phyloP scores from a whole-genome alignment of 2,888 invertebrate species.

The Micoletzkya japonica region DNA sequence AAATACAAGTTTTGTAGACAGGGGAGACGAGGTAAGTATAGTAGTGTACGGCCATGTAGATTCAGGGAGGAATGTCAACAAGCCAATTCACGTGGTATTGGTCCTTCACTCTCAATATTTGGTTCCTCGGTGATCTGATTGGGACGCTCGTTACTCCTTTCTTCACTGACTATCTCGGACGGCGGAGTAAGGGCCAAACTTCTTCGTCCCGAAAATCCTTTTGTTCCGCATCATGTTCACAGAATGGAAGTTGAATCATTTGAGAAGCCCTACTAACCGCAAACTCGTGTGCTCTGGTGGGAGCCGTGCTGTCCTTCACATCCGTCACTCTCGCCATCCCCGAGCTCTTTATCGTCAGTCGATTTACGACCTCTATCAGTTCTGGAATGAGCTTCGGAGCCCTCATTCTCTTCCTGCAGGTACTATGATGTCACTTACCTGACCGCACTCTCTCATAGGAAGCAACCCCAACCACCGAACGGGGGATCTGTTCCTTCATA shows the following conservation, averaged over 20 bases:
- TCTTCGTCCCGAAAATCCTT: not conserved
- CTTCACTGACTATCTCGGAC: constrained; percentile 37
- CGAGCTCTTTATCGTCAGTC: constrained; percentile 42
- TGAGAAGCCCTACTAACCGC: constrained; percentile 38
- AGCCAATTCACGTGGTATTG: constrained; percentile 44
- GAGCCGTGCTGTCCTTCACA: constrained; percentile 6
- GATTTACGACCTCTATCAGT: constrained; percentile 40
- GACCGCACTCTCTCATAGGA: constrained; percentile 31
- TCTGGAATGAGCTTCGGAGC: constrained; percentile 49
- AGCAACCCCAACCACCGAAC: constrained; percentile 43
- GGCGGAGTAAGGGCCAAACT: constrained; percentile 33
- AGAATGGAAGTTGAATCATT: constrained; percentile 10
- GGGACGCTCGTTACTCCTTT: constrained; percentile 43
- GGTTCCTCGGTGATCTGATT: constrained; percentile 48
- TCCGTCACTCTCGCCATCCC: constrained; percentile 29
- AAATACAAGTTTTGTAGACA: constrained; percentile 41
- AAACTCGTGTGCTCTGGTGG: constrained; percentile 33
- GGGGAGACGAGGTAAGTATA: constrained; percentile 29
- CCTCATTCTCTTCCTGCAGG: constrained; percentile 49
- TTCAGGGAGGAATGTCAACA: constrained; percentile 32
- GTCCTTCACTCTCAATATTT: constrained; percentile 45
- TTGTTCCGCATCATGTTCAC: not conserved
- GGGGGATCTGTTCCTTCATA: constrained; percentile 44
- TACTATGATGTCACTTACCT: not conserved
- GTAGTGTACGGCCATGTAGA: not conserved